Conservation (phyloP, 2,113 vertebrate species). For the Microcebus griseorufus region DNA sequence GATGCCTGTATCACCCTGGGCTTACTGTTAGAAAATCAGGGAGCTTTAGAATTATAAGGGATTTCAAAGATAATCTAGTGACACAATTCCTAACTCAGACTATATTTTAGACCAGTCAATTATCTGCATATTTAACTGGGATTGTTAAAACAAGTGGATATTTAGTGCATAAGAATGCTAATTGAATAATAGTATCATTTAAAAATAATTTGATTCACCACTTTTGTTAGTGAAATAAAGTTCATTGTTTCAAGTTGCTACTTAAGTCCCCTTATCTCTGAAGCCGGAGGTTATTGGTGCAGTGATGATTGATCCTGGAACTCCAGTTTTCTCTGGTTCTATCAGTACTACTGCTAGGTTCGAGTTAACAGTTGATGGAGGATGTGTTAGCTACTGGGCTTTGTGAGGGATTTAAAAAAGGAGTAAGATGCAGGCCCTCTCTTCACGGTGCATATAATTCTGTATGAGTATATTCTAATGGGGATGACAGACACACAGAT, state of each 20-base stretch:
- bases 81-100: neutral
- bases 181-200: neutral
- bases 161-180: slow-evolving; percentile 32
- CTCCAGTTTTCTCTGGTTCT: neutral
- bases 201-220: slow-evolving; percentile 5
- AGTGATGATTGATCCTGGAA: neutral
- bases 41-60: slow-evolving; percentile 35
- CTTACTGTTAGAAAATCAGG: neutral
- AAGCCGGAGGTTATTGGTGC: neutral
- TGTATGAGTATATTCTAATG: neutral
- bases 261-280: neutral
- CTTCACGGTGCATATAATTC: neutral
- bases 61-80: slow-evolving; percentile 15
- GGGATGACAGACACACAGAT: neutral
- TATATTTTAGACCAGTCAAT: neutral
- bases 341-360: neutral
- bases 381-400: neutral
- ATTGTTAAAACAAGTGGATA: neutral
- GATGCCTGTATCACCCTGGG: neutral
- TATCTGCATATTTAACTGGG: neutral
- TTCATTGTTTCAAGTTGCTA: neutral
- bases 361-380: neutral
- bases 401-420: neutral
- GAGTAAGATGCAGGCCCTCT: neutral
- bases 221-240: neutral